Conservation (phyloP, 2,113 vertebrate species). For the Apeltes quadracus region DNA sequence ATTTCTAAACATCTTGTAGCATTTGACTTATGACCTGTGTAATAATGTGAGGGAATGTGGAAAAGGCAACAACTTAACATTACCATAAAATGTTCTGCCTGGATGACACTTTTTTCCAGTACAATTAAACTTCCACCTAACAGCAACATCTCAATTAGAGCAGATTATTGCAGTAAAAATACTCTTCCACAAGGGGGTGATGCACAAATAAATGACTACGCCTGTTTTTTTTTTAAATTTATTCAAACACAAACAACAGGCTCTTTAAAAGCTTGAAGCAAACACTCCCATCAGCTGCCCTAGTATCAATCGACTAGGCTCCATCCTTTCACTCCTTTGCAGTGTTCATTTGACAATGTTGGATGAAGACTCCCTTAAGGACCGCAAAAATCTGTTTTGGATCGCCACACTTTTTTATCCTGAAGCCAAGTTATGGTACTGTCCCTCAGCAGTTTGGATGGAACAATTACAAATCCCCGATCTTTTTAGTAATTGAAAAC, state of each 20-base stretch:
- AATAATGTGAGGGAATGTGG: constrained; percentile 3
- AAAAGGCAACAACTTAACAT: constrained; percentile 4
- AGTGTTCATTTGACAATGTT: constrained; percentile 10
- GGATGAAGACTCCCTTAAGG: constrained; percentile 25
- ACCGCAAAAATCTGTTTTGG: constrained; percentile 13
- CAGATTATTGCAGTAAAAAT: constrained; percentile 36
- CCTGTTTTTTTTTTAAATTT: constrained; percentile 20
- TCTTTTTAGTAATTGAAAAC: constrained; percentile 25
- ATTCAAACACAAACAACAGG: constrained; percentile 14
- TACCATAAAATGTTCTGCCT: background rate
- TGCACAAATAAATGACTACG: constrained; percentile 29
- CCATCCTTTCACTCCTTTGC: constrained; percentile 5
- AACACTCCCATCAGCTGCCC: background rate
- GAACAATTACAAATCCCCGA: constrained; percentile 10
- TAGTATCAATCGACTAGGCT: background rate
- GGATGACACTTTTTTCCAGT: constrained; percentile 12
- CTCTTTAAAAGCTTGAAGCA: background rate
- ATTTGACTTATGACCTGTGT: background rate
- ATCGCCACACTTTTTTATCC: background rate
- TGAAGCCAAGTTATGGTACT: constrained; percentile 1
- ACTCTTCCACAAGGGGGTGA: constrained; percentile 54
- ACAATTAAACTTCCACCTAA: background rate
- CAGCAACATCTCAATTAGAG: background rate
- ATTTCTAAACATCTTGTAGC: background rate
- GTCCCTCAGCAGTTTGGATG: constrained; percentile 19